Evolutionary conservation across 2,113 vertebrate species (phyloP).

Genomic region (Steatornis caripensis): DNA sequence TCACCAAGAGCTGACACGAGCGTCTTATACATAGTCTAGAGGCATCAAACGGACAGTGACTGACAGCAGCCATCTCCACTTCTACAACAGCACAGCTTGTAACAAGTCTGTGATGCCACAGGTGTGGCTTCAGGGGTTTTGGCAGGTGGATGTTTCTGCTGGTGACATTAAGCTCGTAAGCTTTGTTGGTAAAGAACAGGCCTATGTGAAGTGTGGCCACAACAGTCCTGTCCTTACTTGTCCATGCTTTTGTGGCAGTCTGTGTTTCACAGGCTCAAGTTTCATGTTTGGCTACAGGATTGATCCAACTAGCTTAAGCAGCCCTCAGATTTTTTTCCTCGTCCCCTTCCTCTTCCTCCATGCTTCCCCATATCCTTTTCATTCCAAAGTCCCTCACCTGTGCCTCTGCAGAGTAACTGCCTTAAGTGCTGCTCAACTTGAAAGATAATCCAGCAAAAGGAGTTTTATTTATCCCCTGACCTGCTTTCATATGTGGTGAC

Average conservation of each 20-base stretch:
- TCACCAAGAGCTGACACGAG: not conserved
- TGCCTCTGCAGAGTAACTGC: not conserved
- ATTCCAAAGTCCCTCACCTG: not conserved
- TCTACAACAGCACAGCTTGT: not conserved
- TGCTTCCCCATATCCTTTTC: not conserved
- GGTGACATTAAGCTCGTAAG: not conserved
- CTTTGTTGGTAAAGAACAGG: not conserved
- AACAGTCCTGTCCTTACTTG: not conserved
- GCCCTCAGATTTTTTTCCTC: not conserved
- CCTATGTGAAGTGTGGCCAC: not conserved
- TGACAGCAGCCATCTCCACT: not conserved
- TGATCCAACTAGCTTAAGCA: not conserved
- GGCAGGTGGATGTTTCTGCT: not conserved
- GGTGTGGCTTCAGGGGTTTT: not conserved
- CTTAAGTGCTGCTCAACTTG: not conserved
- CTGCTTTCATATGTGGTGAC: not conserved
- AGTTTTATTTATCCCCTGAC: not conserved
- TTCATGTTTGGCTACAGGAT: not conserved
- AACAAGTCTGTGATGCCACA: not conserved
- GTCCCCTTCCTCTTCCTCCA: not conserved
- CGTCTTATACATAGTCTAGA: not conserved
- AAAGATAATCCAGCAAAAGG: not conserved
- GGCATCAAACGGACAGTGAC: not conserved
- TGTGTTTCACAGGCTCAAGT: not conserved
- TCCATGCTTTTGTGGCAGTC: not conserved